Conservation (phyloP, 2,113 vertebrate species). For the Misgurnus mizolepis region DNA sequence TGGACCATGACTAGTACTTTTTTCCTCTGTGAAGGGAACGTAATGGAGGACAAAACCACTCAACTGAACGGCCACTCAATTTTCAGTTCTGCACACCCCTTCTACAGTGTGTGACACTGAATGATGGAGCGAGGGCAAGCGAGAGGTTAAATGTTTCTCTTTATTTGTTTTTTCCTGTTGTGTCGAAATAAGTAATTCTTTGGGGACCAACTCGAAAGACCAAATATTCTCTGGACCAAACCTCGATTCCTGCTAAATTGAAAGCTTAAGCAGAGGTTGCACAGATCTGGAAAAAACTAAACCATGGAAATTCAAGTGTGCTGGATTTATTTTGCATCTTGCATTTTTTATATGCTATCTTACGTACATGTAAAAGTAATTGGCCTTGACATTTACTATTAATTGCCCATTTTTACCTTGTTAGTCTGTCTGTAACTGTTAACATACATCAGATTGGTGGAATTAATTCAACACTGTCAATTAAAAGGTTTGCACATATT, state of each 20-base stretch:
- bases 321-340: background rate
- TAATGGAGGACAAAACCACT: constrained; percentile 30
- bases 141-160: background rate
- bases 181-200: constrained; percentile 5
- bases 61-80: constrained; percentile 8
- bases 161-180: background rate
- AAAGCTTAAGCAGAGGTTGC: background rate
- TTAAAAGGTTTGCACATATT: background rate
- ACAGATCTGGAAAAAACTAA: constrained; percentile 1
- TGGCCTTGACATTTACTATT: background rate
- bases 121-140: background rate
- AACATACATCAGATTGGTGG: background rate
- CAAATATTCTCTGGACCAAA: constrained; percentile 9
- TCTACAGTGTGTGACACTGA: background rate
- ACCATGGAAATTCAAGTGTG: background rate
- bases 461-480: background rate
- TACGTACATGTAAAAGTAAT: too few species aligned
- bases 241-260: background rate
- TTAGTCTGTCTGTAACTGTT: background rate
- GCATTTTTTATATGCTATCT: background rate
- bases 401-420: background rate
- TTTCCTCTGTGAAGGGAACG: background rate
- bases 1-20: constrained; percentile 3
- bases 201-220: constrained; percentile 22
- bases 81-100: background rate